Base-by-base conservation (phyloP, 2,797 vertebrate genomes). In the Crenichthys baileyi region DNA sequence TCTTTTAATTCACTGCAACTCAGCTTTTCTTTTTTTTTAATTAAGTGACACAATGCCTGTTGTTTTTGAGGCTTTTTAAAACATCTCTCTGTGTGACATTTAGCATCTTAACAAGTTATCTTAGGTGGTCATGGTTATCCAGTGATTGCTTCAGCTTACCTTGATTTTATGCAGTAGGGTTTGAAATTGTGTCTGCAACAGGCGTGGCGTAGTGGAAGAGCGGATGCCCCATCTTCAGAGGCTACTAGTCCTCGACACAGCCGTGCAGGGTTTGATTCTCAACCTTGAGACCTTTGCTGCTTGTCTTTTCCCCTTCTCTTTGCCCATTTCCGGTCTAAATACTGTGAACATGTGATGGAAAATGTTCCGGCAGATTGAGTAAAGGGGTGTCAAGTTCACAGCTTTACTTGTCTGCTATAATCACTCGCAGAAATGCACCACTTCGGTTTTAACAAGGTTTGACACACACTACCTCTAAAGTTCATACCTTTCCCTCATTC, bases 401-500 rank as follows among this genome's bases (percentile, higher is more conserved):
- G 87, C 80, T 92, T 90, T 90, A 76, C 91, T 90, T 94, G 92
- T 91, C 90, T 50, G 70, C 72, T 84, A 78, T 82, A 90, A 87
- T 92, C 86, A 91, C 79, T 71, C 36, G n/a, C 79, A 87, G 72
- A 88, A 90, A 77, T 75, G 41, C 83, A 79, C 83, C 78, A 67
- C 88, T 78, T 85, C 9, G 22, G 46, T 79, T 80, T 56, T 87
- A 91, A 93, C 78, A 75, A 75, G 82, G 79, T 91, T 87, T 92
- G 91, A 94, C 90, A 88, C 85, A 61, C 84, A 74, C 81, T 85
- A 87, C 86, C 91, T 93, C 87, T 88, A 87, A 73, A 89, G 89
- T 92, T 93, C 88, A 86, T 90, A 92, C 93, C 89, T 93, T 90
- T 84, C 76, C 87, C 85, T 85, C 80, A 74, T 76, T 93, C 73